These are phyloP conservation scores for Odocoileus virginianus DNA, from an alignment of 2,113 vertebrate species.

Conservation along the genomic window DNA sequence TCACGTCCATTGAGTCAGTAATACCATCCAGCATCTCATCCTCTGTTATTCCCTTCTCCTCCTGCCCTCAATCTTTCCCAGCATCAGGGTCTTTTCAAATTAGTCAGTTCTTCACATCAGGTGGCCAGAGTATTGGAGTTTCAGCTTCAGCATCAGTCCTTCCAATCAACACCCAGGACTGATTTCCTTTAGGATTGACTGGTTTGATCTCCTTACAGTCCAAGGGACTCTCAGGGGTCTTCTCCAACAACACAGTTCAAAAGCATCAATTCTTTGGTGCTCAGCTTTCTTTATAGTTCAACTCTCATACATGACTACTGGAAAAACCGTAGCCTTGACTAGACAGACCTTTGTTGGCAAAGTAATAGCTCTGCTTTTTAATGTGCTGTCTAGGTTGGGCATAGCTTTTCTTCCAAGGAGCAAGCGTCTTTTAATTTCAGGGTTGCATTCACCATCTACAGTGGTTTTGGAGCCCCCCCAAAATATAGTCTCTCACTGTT, in stretches of 20 bases:
- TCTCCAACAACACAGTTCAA: not conserved
- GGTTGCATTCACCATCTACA: not conserved
- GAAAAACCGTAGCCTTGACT: not conserved
- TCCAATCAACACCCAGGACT: not conserved
- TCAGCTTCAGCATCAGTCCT: not conserved
- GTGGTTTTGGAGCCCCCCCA: not conserved
- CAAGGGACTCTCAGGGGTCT: not conserved
- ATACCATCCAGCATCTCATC: not conserved
- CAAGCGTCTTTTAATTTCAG: not conserved
- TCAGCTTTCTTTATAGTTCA: not conserved
- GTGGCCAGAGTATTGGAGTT: not conserved
- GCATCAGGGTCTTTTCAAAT: not conserved
- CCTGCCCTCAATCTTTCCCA: not conserved
- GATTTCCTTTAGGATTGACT: not conserved
- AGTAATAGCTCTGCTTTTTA: not conserved
- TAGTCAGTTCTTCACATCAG: not conserved
- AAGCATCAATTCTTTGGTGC: not conserved
- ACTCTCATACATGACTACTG: not conserved
- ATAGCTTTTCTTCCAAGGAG: not conserved
- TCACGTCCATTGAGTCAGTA: not conserved
- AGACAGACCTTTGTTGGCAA: not conserved
- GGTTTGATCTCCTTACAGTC: not conserved
- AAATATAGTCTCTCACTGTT: not conserved
- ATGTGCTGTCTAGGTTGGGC: not conserved
- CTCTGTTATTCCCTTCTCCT: not conserved